Evolutionary conservation across 2,797 vertebrate species (phyloP).

Genomic region (Amazonetta brasiliensis): DNA sequence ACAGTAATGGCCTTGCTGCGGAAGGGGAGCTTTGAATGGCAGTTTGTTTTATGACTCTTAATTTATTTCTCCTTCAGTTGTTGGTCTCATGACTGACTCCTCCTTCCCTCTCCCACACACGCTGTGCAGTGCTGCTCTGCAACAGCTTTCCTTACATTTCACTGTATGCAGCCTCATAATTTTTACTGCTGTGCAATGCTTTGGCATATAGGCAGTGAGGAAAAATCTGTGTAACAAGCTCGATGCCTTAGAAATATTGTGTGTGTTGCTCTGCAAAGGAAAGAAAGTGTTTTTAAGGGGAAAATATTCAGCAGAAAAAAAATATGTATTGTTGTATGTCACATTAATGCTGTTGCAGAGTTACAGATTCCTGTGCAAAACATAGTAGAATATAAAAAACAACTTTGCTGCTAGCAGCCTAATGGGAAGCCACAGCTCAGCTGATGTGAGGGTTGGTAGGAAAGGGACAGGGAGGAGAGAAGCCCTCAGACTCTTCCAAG

Average conservation of each 20-base stretch:
- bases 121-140: background rate
- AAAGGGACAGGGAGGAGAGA: background rate
- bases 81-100: conserved; percentile 24
- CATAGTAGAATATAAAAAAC: background rate
- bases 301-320: background rate
- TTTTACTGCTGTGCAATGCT: conserved; percentile 13
- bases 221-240: conserved; percentile 28
- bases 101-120: background rate
- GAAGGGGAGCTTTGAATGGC: conserved; percentile 44
- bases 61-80: conserved; percentile 53
- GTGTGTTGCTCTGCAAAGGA: background rate
- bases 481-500: background rate
- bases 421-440: background rate
- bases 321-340: background rate
- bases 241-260: conserved; percentile 35
- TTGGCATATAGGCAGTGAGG: background rate
- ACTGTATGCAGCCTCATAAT: background rate
- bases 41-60: conserved; percentile 54
- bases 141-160: conserved; percentile 46
- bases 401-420: background rate
- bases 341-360: background rate
- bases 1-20: background rate
- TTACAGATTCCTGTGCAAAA: background rate
- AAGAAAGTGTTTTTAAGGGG: background rate
- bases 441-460: background rate